Evolutionary conservation across 2,888 invertebrate species (phyloP).

Genomic region (Cheilosia variabilis): DNA sequence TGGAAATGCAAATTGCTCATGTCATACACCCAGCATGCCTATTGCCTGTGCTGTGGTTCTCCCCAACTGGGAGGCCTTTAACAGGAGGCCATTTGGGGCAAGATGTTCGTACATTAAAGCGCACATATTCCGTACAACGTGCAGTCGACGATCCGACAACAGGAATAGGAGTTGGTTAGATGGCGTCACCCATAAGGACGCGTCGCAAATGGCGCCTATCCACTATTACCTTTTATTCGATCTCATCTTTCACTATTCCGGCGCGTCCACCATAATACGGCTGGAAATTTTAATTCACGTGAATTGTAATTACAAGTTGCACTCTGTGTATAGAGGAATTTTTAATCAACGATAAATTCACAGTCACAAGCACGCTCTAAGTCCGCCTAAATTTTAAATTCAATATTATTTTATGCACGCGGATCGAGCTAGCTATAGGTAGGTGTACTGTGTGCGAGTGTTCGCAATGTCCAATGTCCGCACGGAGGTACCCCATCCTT

Average conservation of each 20-base stretch:
- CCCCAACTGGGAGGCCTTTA: conserved; percentile 12
- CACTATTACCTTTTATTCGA: conserved; percentile 66
- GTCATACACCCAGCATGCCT: conserved; percentile 78
- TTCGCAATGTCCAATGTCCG: not conserved
- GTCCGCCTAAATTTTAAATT: conserved; percentile 66
- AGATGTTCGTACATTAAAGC: conserved; percentile 65
- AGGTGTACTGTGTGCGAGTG: conserved; percentile 1
- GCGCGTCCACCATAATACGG: not conserved
- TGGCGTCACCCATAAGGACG: conserved; percentile 59
- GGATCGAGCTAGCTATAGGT: not conserved
- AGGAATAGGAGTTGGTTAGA: conserved; percentile 14
- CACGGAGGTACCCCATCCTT: conserved; percentile 13
- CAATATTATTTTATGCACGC: conserved; percentile 64
- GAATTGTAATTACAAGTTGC: conserved; percentile 70
- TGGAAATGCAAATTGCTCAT: conserved; percentile 83
- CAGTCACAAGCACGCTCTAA: conserved; percentile 45
- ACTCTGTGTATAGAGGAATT: conserved; percentile 57
- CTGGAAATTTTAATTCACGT: conserved; percentile 62
- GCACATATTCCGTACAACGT: conserved; percentile 38
- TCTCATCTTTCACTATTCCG: conserved; percentile 68
- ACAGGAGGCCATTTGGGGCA: conserved; percentile 39
- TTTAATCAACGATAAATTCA: conserved; percentile 73
- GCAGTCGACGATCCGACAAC: not conserved
- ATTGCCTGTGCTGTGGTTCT: not conserved
- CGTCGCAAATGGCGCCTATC: conserved; percentile 69